Evolutionary conservation across 2,797 vertebrate genomes (phyloP), one percentile per base, ranked within the genome.

Genomic region (Pelobates cultripes): DNA sequence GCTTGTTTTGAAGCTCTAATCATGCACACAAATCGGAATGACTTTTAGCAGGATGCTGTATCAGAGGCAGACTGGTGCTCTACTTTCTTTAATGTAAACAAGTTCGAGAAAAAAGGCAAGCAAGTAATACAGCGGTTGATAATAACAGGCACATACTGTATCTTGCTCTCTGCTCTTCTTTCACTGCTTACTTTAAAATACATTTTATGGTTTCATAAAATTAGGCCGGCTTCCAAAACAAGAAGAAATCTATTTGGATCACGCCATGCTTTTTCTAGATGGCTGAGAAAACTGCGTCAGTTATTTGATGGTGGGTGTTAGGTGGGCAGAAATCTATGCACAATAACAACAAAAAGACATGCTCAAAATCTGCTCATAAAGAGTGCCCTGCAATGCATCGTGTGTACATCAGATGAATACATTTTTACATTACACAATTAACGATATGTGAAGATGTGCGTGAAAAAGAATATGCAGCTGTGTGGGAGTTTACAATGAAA

Each of bases 301-400:
- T 91, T 91, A 91, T 91, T 90, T 87, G 86, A 90, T 86, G 77
- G 91, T 94, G 91, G 93, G 93, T 84, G 90, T 92, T 88, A 81
- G 85, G 89, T 89, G 87, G 89, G 91, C 87, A 68, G 89, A 88
- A 88, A 86, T 91, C 87, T 91, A 85, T 89, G 77, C 43, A 57
- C 53, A 83, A 68, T 75, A 78, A 84, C 45, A 75, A 41, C 57
- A 63, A 74, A 53, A 74, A 61, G 53, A 61, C 53, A 74, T 43
- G 15, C 44, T 75, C 14, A 43, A 60, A 57, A 57, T 17, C 70
- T 51, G n/a, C 42, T 51, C 70, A 53, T 53, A 28, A 40, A 40
- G 17, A 8, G 12, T 28, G 45, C n/a, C 44, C 45, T 71, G 17
- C 45, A 51, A 7, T 45, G 42, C 45, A 2, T 28, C 40, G n/a